These are phyloP conservation scores for Eupithecia exiguata DNA, from an alignment of 2,888 invertebrate genomes.

Conservation along the genomic window DNA sequence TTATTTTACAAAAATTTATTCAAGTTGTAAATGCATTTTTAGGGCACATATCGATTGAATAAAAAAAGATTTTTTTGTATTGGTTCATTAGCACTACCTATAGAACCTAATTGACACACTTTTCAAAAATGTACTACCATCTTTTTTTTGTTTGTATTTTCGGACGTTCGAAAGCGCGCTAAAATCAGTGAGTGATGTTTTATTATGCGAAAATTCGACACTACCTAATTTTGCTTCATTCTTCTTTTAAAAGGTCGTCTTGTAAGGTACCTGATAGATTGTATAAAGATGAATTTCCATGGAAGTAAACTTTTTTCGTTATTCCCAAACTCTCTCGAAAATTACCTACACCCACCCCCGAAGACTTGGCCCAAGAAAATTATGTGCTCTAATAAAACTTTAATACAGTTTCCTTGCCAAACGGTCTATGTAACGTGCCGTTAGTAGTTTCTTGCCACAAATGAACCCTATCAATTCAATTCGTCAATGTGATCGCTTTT, in stretches of 20 bases:
- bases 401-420: conserved; percentile 37
- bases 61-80: too few species aligned
- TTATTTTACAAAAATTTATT: too few species aligned
- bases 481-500: conserved; percentile 1
- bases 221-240: background rate
- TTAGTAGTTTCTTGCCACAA: conserved; percentile 25
- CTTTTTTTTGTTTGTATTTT: too few species aligned
- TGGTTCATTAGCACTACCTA: too few species aligned
- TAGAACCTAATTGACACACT: too few species aligned
- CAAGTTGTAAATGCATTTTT: too few species aligned
- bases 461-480: conserved; percentile 27
- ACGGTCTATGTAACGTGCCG: conserved; percentile 27
- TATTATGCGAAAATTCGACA: too few species aligned
- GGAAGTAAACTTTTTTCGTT: background rate
- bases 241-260: background rate
- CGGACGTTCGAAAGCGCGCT: background rate
- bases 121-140: too few species aligned
- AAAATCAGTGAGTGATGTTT: too few species aligned
- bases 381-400: conserved; percentile 35
- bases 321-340: background rate
- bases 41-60: too few species aligned
- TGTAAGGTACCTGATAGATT: too few species aligned
- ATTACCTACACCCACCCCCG: conserved; percentile 16
- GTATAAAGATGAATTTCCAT: background rate
- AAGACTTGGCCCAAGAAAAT: conserved; percentile 32